A percentile compares a stretch with the other conserved stretches of the same genome.
These are phyloP conservation scores for Plutella xylostella DNA, from an alignment of 2,888 invertebrate species.

Conservation along the genomic window DNA sequence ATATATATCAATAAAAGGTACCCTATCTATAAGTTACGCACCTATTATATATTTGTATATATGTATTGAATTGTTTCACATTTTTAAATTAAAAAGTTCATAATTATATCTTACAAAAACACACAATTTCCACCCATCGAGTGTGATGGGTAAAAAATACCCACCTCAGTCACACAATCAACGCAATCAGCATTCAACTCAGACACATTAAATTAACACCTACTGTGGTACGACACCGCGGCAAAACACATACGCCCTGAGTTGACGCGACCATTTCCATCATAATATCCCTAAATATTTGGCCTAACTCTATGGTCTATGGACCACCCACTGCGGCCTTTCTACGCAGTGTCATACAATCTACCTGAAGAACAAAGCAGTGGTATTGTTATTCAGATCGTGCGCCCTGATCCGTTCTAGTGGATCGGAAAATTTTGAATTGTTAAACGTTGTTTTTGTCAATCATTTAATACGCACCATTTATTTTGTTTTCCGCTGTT, in stretches of 20 bases:
- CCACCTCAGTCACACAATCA: slow-evolving; percentile 35
- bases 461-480: neutral
- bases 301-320: slow-evolving; percentile 42
- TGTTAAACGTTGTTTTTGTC: slow-evolving; percentile 3
- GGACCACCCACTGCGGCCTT: slow-evolving; percentile 54
- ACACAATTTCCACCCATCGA: no score
- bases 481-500: no score
- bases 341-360: slow-evolving; percentile 40
- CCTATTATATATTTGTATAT: no score
- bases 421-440: neutral
- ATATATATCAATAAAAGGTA: no score
- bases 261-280: slow-evolving; percentile 57
- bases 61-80: no score
- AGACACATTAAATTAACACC: no score
- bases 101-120: no score
- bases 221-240: no score
- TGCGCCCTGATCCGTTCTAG: slow-evolving; percentile 18
- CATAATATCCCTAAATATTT: slow-evolving; percentile 62
- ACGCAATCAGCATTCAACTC: slow-evolving; percentile 43
- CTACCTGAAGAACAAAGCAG: slow-evolving; percentile 57
- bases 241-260: no score
- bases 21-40: no score
- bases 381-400: slow-evolving; percentile 41
- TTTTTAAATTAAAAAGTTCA: no score
- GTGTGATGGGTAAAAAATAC: no score